Evolutionary conservation across 1,140 invertebrate species (phyloP), one percentile per base, ranked within the genome.

Genomic region (Paraescarpia echinospica): DNA sequence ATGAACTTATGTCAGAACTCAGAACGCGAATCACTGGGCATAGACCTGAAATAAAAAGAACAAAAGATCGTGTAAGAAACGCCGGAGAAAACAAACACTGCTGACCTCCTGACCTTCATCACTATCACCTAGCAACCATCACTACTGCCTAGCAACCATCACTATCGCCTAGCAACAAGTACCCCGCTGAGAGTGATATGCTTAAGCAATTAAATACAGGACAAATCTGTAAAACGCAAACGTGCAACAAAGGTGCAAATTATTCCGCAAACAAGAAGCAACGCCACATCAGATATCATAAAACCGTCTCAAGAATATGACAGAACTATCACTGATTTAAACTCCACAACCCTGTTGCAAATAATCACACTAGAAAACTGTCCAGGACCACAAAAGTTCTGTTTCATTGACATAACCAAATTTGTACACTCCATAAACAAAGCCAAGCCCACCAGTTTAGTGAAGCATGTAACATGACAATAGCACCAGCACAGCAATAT

Each of bases 31-130:
- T 77, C 59, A 77, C 59, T 77, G 59, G 59, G 59, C 59, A 77
- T 77, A 77, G 59, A 77, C 59, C 59, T 77, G 59, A 77, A 77
- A 77, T 77, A 77, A 77, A 77, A 77, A 77, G 59, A 77, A 77
- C 59, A 77, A 77, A 77, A 77, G 59, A 77, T 77, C 4, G 59
- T 77, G 59, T 77, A 77, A 77, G 59, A 77, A 77, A 77, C 59
- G 59, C 59, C 59, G 27, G 59, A 77, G 59, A 77, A 77, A 77
- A 77, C 59, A 77, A 77, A 18, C 59, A 77, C 59, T 31, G 59
- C 59, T 31, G 59, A 77, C 14, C 59, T 77, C 59, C 59, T 77
- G 59, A 77, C 59, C 59, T 77, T 18, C 59, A 77, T 77, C 59
- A 77, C 59, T 77, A 77, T 77, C 59, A 18, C 59, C 59, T 77